Conservation (phyloP, 2,888 invertebrate species). For the Hipparchia sbordonii region DNA sequence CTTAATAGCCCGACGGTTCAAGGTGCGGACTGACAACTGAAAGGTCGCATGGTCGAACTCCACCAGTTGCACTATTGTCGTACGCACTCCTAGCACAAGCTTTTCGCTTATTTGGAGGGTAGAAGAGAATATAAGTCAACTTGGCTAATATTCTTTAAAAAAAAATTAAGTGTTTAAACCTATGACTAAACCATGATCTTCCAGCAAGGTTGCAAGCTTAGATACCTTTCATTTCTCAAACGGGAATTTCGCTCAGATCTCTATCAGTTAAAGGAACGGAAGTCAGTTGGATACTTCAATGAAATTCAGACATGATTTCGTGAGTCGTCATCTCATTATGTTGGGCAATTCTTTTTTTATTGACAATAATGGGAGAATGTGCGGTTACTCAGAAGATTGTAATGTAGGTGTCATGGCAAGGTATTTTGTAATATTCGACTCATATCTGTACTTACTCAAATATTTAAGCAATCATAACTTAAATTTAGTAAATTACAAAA, state of each 20-base stretch:
- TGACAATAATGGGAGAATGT: slow-evolving; percentile 19
- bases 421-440: not conserved
- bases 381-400: slow-evolving; percentile 31
- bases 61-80: no score
- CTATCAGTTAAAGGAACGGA: slow-evolving; percentile 41
- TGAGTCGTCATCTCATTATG: slow-evolving; percentile 34
- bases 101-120: no score
- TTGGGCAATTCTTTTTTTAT: slow-evolving; percentile 35
- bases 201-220: slow-evolving; percentile 26
- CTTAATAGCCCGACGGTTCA: no score
- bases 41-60: no score
- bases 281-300: slow-evolving; percentile 39
- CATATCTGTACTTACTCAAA: not conserved
- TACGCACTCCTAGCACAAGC: no score
- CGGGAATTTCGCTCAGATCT: slow-evolving; percentile 36
- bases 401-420: not conserved
- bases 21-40: no score
- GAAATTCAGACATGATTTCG: slow-evolving; percentile 39
- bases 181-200: slow-evolving; percentile 30
- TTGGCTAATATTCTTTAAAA: no score
- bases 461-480: not conserved
- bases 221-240: slow-evolving; percentile 26
- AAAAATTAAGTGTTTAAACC: slow-evolving; percentile 19
- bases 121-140: no score
- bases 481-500: not conserved